A percentile compares a stretch with the other conserved stretches of the same genome.
Conservation (phyloP, 2,113 vertebrate species). For the Atherinomorus stipes region DNA sequence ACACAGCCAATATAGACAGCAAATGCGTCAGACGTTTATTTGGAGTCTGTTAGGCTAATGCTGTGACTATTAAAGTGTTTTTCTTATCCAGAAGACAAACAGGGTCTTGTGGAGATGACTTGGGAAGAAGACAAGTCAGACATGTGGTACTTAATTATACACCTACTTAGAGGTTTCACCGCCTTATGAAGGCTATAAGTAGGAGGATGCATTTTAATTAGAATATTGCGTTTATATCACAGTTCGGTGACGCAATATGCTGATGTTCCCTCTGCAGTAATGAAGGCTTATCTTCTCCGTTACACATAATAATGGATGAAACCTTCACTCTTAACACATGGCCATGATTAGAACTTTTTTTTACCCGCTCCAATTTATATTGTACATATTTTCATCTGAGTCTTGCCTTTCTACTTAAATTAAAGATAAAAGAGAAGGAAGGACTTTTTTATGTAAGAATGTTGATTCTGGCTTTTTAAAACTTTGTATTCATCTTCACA, state of each 20-base stretch:
- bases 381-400: constrained; percentile 22
- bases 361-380: too few species aligned
- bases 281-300: constrained; percentile 28
- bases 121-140: not conserved
- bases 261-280: not conserved
- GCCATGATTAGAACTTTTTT: too few species aligned
- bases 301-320: constrained; percentile 23
- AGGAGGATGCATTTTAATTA: not conserved
- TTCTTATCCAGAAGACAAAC: constrained; percentile 56
- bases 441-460: too few species aligned
- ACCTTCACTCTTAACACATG: constrained; percentile 25
- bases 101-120: not conserved
- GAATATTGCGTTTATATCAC: constrained; percentile 3
- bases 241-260: not conserved
- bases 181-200: not conserved
- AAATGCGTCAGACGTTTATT: constrained; percentile 49
- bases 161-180: constrained; percentile 8
- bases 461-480: too few species aligned
- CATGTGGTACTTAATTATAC: not conserved
- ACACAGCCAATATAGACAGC: constrained; percentile 49
- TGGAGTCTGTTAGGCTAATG: constrained; percentile 49
- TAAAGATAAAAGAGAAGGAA: too few species aligned
- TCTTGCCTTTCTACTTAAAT: not conserved
- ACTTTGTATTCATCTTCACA: too few species aligned
- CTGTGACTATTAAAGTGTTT: constrained; percentile 57